Evolutionary conservation across 35 echinoderm and acorn worm genomes (phyloP), one percentile per base, ranked within the genome.

Genomic region (Apostichopus californicus): DNA sequence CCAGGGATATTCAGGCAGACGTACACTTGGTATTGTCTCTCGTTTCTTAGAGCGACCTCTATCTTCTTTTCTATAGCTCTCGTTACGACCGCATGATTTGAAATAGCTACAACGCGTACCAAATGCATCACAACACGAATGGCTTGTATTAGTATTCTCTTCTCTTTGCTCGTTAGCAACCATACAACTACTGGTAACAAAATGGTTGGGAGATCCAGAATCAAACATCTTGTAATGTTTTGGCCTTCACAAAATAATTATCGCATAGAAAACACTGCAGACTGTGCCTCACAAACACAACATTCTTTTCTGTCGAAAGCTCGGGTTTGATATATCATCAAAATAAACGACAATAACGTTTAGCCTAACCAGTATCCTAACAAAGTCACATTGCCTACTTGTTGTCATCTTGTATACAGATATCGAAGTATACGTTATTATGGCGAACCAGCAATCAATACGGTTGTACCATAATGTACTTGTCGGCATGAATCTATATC

Each of bases 1-100:
- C 95, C 95, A 97, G 2, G 95, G 95, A 34, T 94, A 97, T 63
- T 97, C 95, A 0, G 95, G 95, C 13, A 97, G 59, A 23, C 90
- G 92, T 6, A 97, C 95, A 9, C 93, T 92, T 13, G 95, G 95
- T 15, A 97, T 90, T 8, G 91, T 71, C 58, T 80, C 92, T 21
- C 72, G 79, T 80, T 91, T 91, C 55, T 91, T 79, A 79, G 86
- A 73, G 86, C 86, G 86, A 24, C 86, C 86, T 89, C 86, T 89
- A 28, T 89, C 15, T 22, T 23, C 63, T 68, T 58, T 52, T n/a
- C 64, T 53, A 9, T 13, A 52, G 9, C 1, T 12, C n/a, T 52
- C 86, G 28, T 9, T 89, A 9, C 86, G 58, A n/a, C 52, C 15
- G 25, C 53, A 55, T 15, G 86, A 18, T 73, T 52, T 73, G 86